phyloP scores from a whole-genome alignment of 37 sponge, comb jelly and placozoan genomes.

The Hexactinellida sp. region DNA sequence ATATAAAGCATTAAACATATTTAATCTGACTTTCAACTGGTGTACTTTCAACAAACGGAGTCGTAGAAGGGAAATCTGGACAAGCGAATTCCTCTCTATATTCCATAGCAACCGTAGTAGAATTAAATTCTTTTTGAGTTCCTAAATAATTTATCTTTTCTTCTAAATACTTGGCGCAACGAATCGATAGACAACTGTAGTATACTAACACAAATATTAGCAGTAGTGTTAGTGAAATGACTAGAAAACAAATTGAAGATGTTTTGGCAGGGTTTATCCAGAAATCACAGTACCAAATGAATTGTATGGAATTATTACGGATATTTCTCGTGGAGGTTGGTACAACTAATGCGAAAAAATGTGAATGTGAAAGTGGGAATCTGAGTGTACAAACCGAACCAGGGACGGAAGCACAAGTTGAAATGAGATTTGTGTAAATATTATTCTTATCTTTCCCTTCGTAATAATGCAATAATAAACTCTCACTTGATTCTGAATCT shows the following conservation, averaged over 20 bases:
- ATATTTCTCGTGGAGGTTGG: neutral
- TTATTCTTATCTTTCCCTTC: neutral
- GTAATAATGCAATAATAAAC: neutral
- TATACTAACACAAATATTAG: neutral
- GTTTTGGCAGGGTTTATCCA: neutral
- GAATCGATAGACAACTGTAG: neutral
- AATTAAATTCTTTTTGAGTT: neutral
- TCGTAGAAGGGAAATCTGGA: neutral
- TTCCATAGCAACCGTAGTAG: neutral
- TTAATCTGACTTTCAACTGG: neutral
- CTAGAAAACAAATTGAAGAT: neutral
- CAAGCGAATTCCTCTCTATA: neutral
- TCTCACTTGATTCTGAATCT: neutral
- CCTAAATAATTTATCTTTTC: neutral
- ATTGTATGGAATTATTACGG: neutral
- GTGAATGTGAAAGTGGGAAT: neutral
- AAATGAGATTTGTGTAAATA: neutral
- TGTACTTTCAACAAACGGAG: neutral
- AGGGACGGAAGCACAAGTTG: neutral
- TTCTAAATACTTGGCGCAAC: neutral
- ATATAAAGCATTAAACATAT: neutral
- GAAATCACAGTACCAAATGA: conserved; percentile 4
- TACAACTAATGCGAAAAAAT: neutral
- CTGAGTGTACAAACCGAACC: neutral
- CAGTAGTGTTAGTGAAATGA: neutral